phyloP scores from a whole-genome alignment of 2,113 vertebrate genomes.

The Phaethornis superciliosus region DNA sequence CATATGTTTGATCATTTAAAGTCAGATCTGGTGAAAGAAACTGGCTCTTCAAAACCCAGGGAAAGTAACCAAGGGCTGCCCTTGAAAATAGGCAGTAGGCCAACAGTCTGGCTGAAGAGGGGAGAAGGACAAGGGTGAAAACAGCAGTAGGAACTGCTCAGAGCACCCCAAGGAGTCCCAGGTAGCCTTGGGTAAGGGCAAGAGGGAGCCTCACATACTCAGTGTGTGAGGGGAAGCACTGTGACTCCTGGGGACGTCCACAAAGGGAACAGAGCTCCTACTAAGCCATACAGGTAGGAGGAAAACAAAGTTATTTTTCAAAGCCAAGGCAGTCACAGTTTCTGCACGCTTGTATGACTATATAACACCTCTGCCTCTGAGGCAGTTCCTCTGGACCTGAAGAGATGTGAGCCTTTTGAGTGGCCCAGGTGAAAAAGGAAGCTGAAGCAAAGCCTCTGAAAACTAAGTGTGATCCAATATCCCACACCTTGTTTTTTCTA shows the following conservation, averaged over 20 bases:
- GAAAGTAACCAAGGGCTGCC: not conserved
- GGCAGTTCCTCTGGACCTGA: not conserved
- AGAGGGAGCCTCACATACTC: not conserved
- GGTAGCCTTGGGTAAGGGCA: not conserved
- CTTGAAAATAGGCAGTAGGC: not conserved
- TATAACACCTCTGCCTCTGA: not conserved
- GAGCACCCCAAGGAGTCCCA: not conserved
- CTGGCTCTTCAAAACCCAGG: not conserved
- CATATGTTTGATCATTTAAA: fast-evolving
- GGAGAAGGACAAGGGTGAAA: not conserved
- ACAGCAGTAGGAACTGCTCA: not conserved
- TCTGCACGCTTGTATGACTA: not conserved
- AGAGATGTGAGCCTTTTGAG: not conserved
- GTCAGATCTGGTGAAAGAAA: not conserved
- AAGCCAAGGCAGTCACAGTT: not conserved
- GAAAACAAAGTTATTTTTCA: not conserved
- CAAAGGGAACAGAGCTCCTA: not conserved
- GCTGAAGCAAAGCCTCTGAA: not conserved
- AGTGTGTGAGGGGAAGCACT: fast-evolving
- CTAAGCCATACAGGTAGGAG: not conserved
- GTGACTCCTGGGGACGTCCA: fast-evolving
- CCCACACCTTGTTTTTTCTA: not conserved
- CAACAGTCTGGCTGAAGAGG: not conserved
- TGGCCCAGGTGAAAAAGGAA: not conserved
- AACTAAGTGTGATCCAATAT: not conserved